Evolutionary conservation across 2,888 invertebrate species (phyloP), one percentile per base, ranked within the genome.

Genomic region (Miltochrista miniata): DNA sequence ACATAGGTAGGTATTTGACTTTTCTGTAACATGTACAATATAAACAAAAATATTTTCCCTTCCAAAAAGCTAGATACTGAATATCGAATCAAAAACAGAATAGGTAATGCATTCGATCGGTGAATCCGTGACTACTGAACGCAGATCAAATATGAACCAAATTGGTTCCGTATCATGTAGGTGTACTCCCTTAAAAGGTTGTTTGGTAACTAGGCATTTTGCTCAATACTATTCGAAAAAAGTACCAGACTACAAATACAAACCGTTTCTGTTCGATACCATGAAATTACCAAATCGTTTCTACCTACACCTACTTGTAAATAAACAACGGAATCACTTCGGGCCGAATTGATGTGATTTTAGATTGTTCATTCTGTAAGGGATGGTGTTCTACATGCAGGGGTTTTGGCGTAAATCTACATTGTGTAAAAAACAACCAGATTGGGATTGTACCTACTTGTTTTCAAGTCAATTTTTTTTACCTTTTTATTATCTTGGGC

Each of bases 111-210:
- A 63, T 70, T 65, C 69, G 69, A 73, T 72, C 66, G 67, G 33
- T 53, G 68, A 70, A 72, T 68, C 72, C 72, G 72, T 70, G 72
- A 76, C 73, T 79, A 69, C 74, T 76, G 74, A 67, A 72, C 75
- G 70, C 68, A 75, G 74, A 76, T 79, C 79, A 81, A 83, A 83
- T 79, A 81, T 78, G 72, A 74, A 61, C 59, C 64, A 70, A 79
- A 81, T 80, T 77, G 79, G 70, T 72, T 75, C 61, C 56, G 62
- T 65, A 61, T 55, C 62, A 56, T 44, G 59, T 31, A 31, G 31
- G 8, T 51, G 56, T 58, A 67, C 59, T 61, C 59, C 61, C 47
- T 51, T 56, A 71, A 69, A 66, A 57, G 61, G 54, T 57, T 48
- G 49, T 54, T 48, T 58, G 53, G 69, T 68, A 70, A 74, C 68